phyloP scores from a whole-genome alignment of 2,888 invertebrate species.

The Machimus atricapillus region DNA sequence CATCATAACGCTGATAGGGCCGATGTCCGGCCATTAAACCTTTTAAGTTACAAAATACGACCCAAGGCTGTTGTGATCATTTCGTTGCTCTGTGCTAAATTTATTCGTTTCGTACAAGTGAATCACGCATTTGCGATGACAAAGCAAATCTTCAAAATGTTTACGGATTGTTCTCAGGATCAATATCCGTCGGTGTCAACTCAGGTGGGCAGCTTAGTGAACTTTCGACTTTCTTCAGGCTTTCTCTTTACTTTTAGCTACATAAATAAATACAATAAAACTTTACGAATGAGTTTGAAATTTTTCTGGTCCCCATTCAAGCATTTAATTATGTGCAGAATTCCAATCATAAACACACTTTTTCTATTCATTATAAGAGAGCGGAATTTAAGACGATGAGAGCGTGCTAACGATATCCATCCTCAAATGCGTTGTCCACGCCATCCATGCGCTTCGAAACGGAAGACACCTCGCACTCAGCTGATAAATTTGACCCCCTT shows the following conservation, averaged over 20 bases:
- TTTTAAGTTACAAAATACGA: background rate
- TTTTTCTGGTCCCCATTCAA: background rate
- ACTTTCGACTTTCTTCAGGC: background rate
- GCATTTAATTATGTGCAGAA: background rate
- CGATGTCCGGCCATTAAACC: background rate
- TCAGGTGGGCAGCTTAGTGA: background rate
- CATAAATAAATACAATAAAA: background rate
- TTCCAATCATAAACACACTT: background rate
- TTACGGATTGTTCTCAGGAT: background rate
- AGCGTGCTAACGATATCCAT: constrained; percentile 31
- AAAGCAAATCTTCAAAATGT: background rate
- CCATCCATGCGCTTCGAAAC: background rate
- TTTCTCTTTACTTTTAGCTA: background rate
- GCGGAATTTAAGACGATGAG: background rate
- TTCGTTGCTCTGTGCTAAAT: background rate
- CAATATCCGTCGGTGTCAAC: background rate
- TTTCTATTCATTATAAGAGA: background rate
- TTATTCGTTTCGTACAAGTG: background rate
- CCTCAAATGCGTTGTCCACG: background rate
- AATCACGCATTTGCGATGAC: background rate
- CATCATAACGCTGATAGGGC: background rate
- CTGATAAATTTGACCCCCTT: constrained; percentile 33
- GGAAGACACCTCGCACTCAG: constrained; percentile 5
- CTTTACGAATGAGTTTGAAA: background rate
- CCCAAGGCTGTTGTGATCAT: background rate